Conservation (phyloP, 2,888 invertebrate species). For the Zygogramma bicolorata region DNA sequence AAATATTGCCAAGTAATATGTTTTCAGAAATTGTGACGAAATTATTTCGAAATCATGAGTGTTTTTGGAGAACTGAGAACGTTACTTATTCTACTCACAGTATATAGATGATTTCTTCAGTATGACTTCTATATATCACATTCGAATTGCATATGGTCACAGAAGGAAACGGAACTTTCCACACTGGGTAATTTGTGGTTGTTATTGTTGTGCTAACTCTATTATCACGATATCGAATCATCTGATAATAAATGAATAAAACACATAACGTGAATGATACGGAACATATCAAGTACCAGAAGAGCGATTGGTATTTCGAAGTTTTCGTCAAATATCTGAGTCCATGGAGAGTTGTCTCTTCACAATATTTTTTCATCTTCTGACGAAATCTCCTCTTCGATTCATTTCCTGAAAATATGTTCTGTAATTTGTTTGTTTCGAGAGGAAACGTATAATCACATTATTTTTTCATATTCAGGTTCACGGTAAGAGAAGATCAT, state of each 20-base stretch:
- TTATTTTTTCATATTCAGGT: no score
- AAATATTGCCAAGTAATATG: no score
- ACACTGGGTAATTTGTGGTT: constrained; percentile 28
- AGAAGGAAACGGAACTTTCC: constrained; percentile 49
- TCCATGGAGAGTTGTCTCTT: constrained; percentile 44
- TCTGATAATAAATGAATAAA: constrained; percentile 35
- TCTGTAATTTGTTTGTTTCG: no score
- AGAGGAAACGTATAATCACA: no score
- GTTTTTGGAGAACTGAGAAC: no score
- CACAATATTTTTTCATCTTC: constrained; percentile 62
- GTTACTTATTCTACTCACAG: constrained; percentile 36
- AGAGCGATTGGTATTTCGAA: constrained; percentile 34
- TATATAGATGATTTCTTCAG: constrained; percentile 17
- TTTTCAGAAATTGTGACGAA: no score
- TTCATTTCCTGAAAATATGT: background rate
- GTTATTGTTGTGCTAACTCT: constrained; percentile 32
- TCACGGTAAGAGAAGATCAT: no score
- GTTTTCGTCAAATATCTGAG: constrained; percentile 45
- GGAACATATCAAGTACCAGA: constrained; percentile 38
- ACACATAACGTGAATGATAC: constrained; percentile 37
- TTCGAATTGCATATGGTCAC: constrained; percentile 48
- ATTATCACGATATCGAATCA: constrained; percentile 33
- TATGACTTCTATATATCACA: constrained; percentile 39
- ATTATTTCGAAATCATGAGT: no score
- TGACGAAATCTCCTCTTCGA: background rate